A percentile compares a stretch with the other conserved stretches of the same genome.
Conservation (phyloP, 2,113 vertebrate species). For the Gorsachius goisagi region DNA sequence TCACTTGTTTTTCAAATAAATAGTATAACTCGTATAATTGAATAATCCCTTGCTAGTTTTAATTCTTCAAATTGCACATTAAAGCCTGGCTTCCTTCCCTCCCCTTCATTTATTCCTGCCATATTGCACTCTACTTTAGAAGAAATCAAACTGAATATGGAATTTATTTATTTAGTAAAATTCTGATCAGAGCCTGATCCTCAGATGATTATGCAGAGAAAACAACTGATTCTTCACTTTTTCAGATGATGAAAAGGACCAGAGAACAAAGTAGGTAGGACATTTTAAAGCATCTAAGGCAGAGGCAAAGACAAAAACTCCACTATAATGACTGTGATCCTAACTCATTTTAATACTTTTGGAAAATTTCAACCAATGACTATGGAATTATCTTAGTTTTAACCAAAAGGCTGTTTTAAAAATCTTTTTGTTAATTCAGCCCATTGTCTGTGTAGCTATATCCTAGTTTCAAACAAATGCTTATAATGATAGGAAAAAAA, state of each 20-base stretch:
- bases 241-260: neutral
- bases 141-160: neutral
- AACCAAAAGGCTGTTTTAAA: neutral
- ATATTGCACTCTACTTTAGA: neutral
- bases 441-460: neutral
- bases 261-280: neutral
- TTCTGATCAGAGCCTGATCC: neutral
- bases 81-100: neutral
- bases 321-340: neutral
- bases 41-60: neutral
- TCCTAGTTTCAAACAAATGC: neutral
- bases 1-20: neutral
- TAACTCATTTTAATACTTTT: neutral
- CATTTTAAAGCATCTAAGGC: neutral
- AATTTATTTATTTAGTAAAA: neutral
- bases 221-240: neutral
- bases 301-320: neutral
- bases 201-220: neutral
- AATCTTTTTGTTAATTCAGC: neutral
- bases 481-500: neutral
- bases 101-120: neutral
- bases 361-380: neutral
- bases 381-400: neutral
- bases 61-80: neutral
- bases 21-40: neutral